These are phyloP conservation scores for Oncorhynchus kisutch DNA, from an alignment of 2,113 vertebrate species.

Conservation along the genomic window DNA sequence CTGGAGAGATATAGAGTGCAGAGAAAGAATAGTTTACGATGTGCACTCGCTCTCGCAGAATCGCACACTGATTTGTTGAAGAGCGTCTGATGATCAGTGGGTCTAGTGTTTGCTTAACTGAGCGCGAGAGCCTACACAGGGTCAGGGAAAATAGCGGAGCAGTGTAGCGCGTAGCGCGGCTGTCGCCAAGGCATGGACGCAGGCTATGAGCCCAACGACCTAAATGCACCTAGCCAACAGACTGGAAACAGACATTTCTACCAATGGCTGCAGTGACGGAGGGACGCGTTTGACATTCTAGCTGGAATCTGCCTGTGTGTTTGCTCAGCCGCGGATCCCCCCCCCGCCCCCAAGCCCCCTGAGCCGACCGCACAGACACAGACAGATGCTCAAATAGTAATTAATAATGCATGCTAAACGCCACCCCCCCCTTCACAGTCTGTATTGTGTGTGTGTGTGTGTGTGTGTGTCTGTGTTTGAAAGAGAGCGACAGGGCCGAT, in stretches of 20 bases:
- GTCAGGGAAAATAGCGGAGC: constrained; percentile 54
- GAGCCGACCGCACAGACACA: constrained; percentile 5
- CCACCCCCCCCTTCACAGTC: constrained; percentile 5
- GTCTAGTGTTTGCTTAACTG: constrained; percentile 67
- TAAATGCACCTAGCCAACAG: constrained; percentile 52
- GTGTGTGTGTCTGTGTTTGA: not conserved
- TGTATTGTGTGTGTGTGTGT: constrained; percentile 4
- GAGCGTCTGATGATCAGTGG: constrained; percentile 18
- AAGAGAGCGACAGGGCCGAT: not conserved
- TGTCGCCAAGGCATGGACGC: constrained; percentile 60
- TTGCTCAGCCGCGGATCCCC: constrained; percentile 34
- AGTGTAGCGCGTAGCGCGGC: constrained; percentile 49
- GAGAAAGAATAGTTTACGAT: constrained; percentile 51
- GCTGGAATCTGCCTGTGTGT: constrained; percentile 17
- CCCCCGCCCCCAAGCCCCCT: not conserved
- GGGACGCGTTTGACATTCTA: constrained; percentile 37
- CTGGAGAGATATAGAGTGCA: constrained; percentile 43
- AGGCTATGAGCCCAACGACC: constrained; percentile 38
- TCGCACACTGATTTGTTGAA: constrained; percentile 76
- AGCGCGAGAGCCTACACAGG: constrained; percentile 60
- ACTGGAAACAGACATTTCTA: constrained; percentile 56
- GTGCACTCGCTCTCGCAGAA: constrained; percentile 66
- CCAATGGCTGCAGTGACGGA: constrained; percentile 53
- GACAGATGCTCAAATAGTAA: constrained; percentile 33
- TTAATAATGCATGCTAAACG: constrained; percentile 36